Base-by-base conservation (phyloP, 2,113 vertebrate genomes). In the Okapia johnstoni region DNA sequence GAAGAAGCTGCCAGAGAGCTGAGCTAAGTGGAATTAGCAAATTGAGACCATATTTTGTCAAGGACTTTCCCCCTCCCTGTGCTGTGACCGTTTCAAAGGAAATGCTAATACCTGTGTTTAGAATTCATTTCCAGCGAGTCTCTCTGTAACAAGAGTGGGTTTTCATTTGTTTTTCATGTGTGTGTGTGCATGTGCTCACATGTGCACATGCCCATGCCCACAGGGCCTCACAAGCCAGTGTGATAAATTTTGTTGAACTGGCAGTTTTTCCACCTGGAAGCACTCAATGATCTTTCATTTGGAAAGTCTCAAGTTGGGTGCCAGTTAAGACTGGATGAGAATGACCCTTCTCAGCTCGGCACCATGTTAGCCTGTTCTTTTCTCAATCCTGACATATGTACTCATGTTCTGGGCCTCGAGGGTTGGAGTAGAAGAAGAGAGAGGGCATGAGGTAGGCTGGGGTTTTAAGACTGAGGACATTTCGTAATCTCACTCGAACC, bases 81-180 rank as follows among this genome's bases (percentile, higher is more conserved):
- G 55, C 54, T 90, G 15, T 90, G 43, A 96, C 83, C 0, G 0
- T 93, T 94, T 97, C 70, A 94, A 97, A 96, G 73, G 36, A 95
- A 96, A 96, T 96, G 85, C 25, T 97, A 97, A 97, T 94, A 50
- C 50, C 10, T 73, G 14, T 89, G 80, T 96, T 96, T 90, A 76
- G 93, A 96, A 95, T 97, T 92, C 54, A 88, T 97, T 98, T 98
- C 55, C 43, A 96, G 84, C 92, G 63, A 95, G 36, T 14, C 28
- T 90, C 30, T 95, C 84, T 95, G 87, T 96, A 90, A 85, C 76
- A 97, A 95, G 85, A 90, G 48, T 92, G 55, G 76, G 17, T 54
- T 81, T 52, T 33, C 4, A 0, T 80, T 80, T n/a, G 3, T 81
- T 81, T 52, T 54, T 54, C 28, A 6, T 2, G 17, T 33, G 48